These are phyloP conservation scores for Andinoacara biseriatus DNA, from an alignment of 2,113 vertebrate genomes.

Conservation along the genomic window DNA sequence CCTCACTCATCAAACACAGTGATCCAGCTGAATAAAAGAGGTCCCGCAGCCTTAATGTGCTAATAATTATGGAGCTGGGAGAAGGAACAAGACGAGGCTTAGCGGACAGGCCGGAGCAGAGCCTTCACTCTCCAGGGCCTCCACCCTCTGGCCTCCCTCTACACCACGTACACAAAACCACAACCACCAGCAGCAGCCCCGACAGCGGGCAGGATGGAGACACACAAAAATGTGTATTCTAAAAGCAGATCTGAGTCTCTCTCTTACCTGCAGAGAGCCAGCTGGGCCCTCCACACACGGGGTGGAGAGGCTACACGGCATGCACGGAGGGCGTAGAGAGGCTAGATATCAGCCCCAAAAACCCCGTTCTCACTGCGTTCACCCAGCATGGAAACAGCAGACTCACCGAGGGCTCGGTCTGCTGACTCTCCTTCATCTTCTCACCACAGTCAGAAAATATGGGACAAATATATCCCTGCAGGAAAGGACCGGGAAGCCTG, in stretches of 20 bases:
- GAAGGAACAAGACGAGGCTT: not conserved
- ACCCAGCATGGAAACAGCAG: not conserved
- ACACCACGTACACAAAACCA: constrained; percentile 76
- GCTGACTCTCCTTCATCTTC: not conserved
- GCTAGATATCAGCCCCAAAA: not conserved
- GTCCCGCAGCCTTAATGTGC: not conserved
- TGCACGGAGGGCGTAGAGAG: not conserved
- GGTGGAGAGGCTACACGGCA: not conserved
- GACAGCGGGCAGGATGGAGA: constrained; percentile 26
- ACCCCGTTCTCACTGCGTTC: not conserved
- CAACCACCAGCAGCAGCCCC: constrained; percentile 35
- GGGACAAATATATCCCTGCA: not conserved
- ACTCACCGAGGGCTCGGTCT: not conserved
- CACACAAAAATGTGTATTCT: constrained; percentile 54
- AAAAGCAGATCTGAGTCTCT: constrained; percentile 51
- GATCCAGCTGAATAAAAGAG: not conserved
- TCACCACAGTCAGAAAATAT: not conserved
- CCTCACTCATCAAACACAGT: too few relatives aligned
- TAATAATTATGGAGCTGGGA: not conserved
- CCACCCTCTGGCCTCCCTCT: constrained; percentile 39
- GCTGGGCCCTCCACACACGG: not conserved
- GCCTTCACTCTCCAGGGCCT: constrained; percentile 23
- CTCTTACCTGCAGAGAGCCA: constrained; percentile 7
- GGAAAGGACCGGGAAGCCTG: not conserved
- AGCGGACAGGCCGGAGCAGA: not conserved